Base-by-base conservation (phyloP, 1,140 invertebrate genomes). In the Drosophila ambigua region DNA sequence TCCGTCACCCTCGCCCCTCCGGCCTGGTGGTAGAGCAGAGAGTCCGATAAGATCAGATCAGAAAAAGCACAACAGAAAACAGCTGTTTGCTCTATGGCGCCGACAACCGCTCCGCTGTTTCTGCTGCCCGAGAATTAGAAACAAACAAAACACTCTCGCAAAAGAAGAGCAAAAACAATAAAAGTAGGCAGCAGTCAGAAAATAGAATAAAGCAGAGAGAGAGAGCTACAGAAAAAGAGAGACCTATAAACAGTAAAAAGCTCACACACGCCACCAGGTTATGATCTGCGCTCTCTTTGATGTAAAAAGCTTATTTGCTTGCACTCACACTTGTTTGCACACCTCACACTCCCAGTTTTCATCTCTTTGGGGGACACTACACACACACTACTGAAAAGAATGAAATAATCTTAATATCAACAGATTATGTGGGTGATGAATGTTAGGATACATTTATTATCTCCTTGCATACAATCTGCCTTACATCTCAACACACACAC, bases 31-130 rank as follows among this genome's bases (percentile, higher is more conserved):
- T 43, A 8, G 43, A 28, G 35, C 7, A 39, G 41, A 31, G 44
- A 13, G 45, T n/a, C 13, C 15, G 57, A 15, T 66, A 57, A 55
- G 55, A 61, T 50, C 54, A 53, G 54, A 28, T 35, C 39, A 60
- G 57, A 11, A 39, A 49, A 46, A 69, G 57, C 57, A 83, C 64
- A 87, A 83, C 82, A 79, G 79, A 83, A 79, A 87, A 79, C 83
- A 87, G 83, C 83, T 88, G 82, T 87, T 88, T 52, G 52, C 41
- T 55, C 65, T 61, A 49, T 49, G 68, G 51, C 75, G 62, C 66
- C 60, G 67, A 51, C 61, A 46, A 58, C 46, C 9, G 11, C 35
- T 11, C 4, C 11, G 35, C 35, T 39, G 35, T 9, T 11, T 28
- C 6, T 28, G 26, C 26, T 28, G 26, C 3, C 35, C 9, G 35